Base-by-base conservation (phyloP, 2,113 vertebrate genomes). In the Cebus imitator region DNA sequence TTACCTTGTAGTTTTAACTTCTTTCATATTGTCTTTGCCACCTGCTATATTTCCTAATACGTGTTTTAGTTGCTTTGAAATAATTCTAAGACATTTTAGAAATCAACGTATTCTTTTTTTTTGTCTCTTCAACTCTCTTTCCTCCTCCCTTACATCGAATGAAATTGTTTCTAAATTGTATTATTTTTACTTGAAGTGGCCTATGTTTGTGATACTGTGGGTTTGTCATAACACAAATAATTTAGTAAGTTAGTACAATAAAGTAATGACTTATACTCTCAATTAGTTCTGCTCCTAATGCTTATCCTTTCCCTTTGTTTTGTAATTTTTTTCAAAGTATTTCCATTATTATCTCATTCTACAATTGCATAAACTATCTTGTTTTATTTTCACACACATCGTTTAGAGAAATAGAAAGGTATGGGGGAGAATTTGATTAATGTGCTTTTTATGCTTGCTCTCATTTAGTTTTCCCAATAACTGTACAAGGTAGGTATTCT, bases 31-130 rank as follows among this genome's bases (percentile, higher is more conserved):
- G 35, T 52, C 43, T 91, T 88, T 73, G 76, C 27, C 55, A 73
- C 61, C 30, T 66, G 70, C 27, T 90, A 43, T 30, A 32, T 83
- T 79, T 93, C 32, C 55, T 66, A 84, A 88, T 80, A 18, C 25
- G 12, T 57, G 27, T 58, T n/a, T 8, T 73, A 58, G 50, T 87
- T 85, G 43, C n/a, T 92, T 93, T 66, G n/a, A 75, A 93, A 81
- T 30, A 52, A 55, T 85, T 88, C 37, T 89, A 85, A 80, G 64
- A 27, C n/a, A 68, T 91, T 95, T 93, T 87, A 93, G 50, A 17
- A 72, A 84, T 30, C 27, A 40, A 76, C 45, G 6, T 66, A 7
- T 66, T 20, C 32, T 58, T 11, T 50, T 16, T 72, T 4, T 81
- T 30, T 64, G n/a, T 48, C 23, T 35, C 70, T 48, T 82, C 32